Evolutionary conservation across 2,113 vertebrate genomes (phyloP), one percentile per base, ranked within the genome.

Genomic region (Anolis sagrei): DNA sequence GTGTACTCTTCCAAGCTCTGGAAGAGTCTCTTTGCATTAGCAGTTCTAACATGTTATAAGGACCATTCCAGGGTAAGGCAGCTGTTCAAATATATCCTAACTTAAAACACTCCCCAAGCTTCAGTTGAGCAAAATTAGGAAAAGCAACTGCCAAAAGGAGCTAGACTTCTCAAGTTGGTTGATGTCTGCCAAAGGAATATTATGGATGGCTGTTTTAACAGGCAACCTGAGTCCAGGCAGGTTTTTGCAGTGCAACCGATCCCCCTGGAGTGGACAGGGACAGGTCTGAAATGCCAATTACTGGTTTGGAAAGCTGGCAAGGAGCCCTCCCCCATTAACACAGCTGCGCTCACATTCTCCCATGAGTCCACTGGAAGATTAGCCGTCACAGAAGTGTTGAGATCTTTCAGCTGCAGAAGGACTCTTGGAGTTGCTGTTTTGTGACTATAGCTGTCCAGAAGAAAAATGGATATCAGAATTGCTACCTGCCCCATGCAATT

Each of bases 1-100:
- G 64, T 68, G 10, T 58, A 68, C 7, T 68, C 29, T 68, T 29
- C 27, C 64, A 68, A 68, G 23, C 25, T 27, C 64, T 29, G 25
- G 25, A 66, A 80, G 39, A 11, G 21, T 34, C 36, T 29, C 61
- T 44, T 77, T n/a, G 49, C 16, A 8, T 6, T 32, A 49, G 76
- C 48, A 9, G 18, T 54, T 27, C 39, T 29, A 75, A 34, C 18
- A 34, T 10, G 10, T 36, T 25, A 23, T 14, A 21, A n/a, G 36
- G 25, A 19, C 21, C 36, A 21, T 5, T 66, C 34, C 7, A 16
- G 27, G n/a, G 16, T 29, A 68, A 68, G 62, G 18, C 39, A 68
- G 79, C 79, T 80, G 62, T 80, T 80, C 48, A 68, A 29, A 48
- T 19, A 80, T 7, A 76, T 29, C 79, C 79, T 80, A n/a, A 19